Conservation (phyloP, 2,888 invertebrate genomes). For the Cloeon dipterum region DNA sequence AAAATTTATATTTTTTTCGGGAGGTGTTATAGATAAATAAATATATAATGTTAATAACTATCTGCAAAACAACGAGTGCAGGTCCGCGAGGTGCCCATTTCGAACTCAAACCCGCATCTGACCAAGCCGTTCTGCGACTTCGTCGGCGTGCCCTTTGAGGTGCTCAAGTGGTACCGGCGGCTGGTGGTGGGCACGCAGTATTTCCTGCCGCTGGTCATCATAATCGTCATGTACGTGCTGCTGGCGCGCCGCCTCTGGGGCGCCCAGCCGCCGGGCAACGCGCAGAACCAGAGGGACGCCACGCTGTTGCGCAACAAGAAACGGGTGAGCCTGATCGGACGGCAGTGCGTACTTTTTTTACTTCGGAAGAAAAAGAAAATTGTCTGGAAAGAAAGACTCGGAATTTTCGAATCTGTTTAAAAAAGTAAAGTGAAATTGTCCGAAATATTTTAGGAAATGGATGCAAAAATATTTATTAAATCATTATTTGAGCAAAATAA, state of each 20-base stretch:
- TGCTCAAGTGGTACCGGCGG: slow-evolving; percentile 11
- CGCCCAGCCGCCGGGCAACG: slow-evolving; percentile 53
- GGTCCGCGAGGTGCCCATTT: background rate
- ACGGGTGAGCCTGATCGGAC: slow-evolving; percentile 33
- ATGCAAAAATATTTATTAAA: too few relatives aligned
- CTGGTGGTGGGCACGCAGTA: slow-evolving; percentile 26
- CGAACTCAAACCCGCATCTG: background rate
- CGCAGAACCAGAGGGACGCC: slow-evolving; percentile 53
- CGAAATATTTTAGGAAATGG: too few relatives aligned
- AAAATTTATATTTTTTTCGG: too few relatives aligned
- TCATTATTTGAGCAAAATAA: too few relatives aligned
- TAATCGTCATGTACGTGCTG: slow-evolving; percentile 61
- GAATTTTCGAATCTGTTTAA: too few relatives aligned
- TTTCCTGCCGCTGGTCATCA: slow-evolving; percentile 55
- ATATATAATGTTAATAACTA: too few relatives aligned
- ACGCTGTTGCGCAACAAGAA: slow-evolving; percentile 59
- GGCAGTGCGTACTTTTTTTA: too few relatives aligned
- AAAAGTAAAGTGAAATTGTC: too few relatives aligned
- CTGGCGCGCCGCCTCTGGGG: slow-evolving; percentile 65
- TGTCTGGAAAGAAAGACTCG: too few relatives aligned
- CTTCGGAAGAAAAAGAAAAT: too few relatives aligned
- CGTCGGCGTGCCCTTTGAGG: slow-evolving; percentile 12
- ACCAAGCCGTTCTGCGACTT: slow-evolving; percentile 15
- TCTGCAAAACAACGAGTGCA: too few relatives aligned
- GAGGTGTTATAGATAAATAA: too few relatives aligned